Conservation (phyloP, 2,888 invertebrate genomes). For the Pollenia griseotomentosa region DNA sequence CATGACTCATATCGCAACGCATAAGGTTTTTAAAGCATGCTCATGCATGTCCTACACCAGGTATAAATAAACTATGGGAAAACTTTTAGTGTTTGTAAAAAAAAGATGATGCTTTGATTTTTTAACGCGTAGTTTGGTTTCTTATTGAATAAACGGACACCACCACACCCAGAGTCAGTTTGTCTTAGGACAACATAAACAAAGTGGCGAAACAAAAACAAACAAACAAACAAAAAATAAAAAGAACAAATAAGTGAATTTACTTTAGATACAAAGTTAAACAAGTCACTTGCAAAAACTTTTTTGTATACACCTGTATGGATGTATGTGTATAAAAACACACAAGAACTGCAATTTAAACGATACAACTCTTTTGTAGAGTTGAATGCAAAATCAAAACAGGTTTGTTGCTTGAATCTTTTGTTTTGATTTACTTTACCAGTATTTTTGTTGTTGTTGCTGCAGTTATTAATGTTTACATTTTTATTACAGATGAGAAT, state of each 20-base stretch:
- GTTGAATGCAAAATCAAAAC: slow-evolving; percentile 51
- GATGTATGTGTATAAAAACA: not conserved
- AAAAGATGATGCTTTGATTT: slow-evolving; percentile 55
- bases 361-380: not conserved
- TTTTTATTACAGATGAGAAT: not conserved
- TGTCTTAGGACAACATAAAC: slow-evolving; percentile 40
- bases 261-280: slow-evolving; percentile 30
- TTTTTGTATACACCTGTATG: too few relatives aligned
- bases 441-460: slow-evolving; percentile 10
- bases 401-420: slow-evolving; percentile 62
- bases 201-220: slow-evolving; percentile 10
- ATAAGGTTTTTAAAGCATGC: slow-evolving; percentile 35
- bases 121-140: slow-evolving; percentile 60
- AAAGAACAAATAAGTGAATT: slow-evolving; percentile 57
- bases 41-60: slow-evolving; percentile 32
- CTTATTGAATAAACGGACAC: slow-evolving; percentile 23
- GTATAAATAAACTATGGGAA: slow-evolving; percentile 61
- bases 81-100: slow-evolving; percentile 25
- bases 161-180: slow-evolving; percentile 48
- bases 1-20: slow-evolving; percentile 46
- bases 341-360: not conserved
- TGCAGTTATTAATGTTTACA: slow-evolving; percentile 21
- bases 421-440: slow-evolving; percentile 45
- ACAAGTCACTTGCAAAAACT: slow-evolving; percentile 16
- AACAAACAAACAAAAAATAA: not conserved